A percentile compares a stretch with the other conserved stretches of the same genome.
These are phyloP conservation scores for Epinephelus coioides DNA, from an alignment of 2,797 vertebrate genomes.

Conservation along the genomic window DNA sequence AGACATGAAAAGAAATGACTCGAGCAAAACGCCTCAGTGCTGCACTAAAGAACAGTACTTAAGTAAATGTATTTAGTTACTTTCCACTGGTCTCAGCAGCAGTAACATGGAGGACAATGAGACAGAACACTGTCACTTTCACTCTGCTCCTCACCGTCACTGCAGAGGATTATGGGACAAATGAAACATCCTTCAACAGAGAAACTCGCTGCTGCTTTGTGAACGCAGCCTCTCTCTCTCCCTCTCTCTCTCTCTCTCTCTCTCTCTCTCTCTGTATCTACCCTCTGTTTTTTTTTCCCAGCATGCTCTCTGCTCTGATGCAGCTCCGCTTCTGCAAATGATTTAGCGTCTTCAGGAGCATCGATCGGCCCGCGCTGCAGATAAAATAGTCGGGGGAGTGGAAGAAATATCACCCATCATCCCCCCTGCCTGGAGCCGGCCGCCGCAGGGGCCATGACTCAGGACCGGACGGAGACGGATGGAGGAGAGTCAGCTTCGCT, in stretches of 20 bases:
- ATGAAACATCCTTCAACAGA: neutral
- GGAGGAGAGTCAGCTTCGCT: conserved; percentile 22
- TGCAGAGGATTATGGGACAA: conserved; percentile 3
- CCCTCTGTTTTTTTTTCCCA: conserved; percentile 52
- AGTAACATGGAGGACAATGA: neutral
- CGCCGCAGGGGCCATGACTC: conserved; percentile 69
- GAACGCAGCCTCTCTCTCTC: neutral
- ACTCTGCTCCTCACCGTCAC: neutral
- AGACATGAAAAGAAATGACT: neutral
- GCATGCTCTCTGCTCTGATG: conserved; percentile 66
- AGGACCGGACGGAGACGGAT: conserved; percentile 59
- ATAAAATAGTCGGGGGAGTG: conserved; percentile 78
- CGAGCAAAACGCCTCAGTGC: too few species aligned
- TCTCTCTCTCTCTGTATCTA: neutral
- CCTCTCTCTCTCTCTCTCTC: neutral
- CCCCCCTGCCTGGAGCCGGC: conserved; percentile 60
- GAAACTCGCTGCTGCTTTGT: neutral
- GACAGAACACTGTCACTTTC: neutral
- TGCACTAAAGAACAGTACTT: neutral
- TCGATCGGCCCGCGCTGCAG: conserved; percentile 81
- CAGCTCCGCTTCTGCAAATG: conserved; percentile 66
- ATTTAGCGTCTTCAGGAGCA: conserved; percentile 80
- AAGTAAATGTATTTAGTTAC: too few species aligned
- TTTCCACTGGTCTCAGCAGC: neutral
- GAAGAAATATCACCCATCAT: conserved; percentile 85